phyloP scores from a whole-genome alignment of 1,140 invertebrate species.

The Temnothorax longispinosus region DNA sequence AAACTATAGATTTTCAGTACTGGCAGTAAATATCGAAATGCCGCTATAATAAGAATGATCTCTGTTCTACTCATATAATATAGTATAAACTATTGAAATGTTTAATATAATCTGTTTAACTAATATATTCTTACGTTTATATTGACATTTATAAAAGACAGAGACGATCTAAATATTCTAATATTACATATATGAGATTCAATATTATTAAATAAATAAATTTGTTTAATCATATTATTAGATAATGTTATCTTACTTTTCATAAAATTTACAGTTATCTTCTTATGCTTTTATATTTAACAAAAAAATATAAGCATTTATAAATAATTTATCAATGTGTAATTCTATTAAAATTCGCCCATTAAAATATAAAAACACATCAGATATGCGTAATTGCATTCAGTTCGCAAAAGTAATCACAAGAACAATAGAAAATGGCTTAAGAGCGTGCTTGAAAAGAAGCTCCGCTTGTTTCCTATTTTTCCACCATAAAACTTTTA shows the following conservation, averaged over 20 bases:
- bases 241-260: background rate
- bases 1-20: too few relatives aligned
- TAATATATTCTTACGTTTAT: background rate
- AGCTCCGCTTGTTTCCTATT: conserved; percentile 1
- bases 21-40: too few relatives aligned
- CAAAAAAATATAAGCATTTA: background rate
- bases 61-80: background rate
- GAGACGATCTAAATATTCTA: background rate
- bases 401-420: background rate
- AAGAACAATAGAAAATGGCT: background rate
- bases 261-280: background rate
- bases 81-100: background rate
- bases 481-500: conserved; percentile 55
- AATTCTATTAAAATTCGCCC: background rate
- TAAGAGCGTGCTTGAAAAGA: background rate
- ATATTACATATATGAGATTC: background rate
- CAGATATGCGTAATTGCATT: background rate
- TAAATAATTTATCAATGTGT: conserved; percentile 2
- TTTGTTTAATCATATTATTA: background rate
- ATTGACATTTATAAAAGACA: background rate
- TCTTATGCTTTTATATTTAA: background rate
- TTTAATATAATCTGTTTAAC: background rate
- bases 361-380: background rate
- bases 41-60: too few relatives aligned
- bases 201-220: background rate